A percentile compares a stretch with the other conserved stretches of the same genome.
Evolutionary conservation across 2,113 vertebrate genomes (phyloP).

Genomic region (Nycticebus coucang): DNA sequence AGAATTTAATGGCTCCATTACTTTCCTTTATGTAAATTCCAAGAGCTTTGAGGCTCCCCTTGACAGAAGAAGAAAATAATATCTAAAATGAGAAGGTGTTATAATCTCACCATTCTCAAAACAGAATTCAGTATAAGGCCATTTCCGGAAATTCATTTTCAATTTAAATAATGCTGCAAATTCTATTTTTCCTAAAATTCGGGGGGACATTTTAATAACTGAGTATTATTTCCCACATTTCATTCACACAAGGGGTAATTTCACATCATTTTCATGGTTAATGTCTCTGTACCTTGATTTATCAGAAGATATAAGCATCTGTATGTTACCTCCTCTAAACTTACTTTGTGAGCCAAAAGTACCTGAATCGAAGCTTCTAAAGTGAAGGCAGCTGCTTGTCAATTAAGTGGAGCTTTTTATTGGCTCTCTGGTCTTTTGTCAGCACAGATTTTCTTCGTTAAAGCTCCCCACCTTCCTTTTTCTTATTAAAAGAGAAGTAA

Average conservation of each 20-base stretch:
- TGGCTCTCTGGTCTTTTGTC: not conserved
- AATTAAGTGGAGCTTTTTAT: conserved; percentile 49
- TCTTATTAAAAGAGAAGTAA: conserved; percentile 7
- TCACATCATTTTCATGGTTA: conserved; percentile 46
- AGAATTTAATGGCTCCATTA: not conserved
- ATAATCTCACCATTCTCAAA: not conserved
- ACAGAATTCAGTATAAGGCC: conserved; percentile 39
- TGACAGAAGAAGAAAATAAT: too few species aligned
- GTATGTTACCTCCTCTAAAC: not conserved
- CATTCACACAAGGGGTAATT: not conserved
- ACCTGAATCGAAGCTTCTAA: not conserved
- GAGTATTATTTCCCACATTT: conserved; percentile 43
- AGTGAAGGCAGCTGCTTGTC: conserved; percentile 35
- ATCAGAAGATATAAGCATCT: not conserved
- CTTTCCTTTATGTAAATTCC: conserved; percentile 25
- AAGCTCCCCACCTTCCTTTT: not conserved
- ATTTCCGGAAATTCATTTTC: conserved; percentile 29
- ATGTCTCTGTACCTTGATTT: conserved; percentile 51
- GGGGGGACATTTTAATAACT: not conserved
- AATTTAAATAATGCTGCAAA: not conserved
- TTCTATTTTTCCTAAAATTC: not conserved
- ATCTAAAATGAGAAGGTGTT: not conserved
- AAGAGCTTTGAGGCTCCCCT: not conserved
- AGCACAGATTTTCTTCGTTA: conserved; percentile 61
- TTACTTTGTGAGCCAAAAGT: not conserved